These are phyloP conservation scores for Danionella cerebrum DNA, from an alignment of 2,113 vertebrate genomes.

Conservation along the genomic window DNA sequence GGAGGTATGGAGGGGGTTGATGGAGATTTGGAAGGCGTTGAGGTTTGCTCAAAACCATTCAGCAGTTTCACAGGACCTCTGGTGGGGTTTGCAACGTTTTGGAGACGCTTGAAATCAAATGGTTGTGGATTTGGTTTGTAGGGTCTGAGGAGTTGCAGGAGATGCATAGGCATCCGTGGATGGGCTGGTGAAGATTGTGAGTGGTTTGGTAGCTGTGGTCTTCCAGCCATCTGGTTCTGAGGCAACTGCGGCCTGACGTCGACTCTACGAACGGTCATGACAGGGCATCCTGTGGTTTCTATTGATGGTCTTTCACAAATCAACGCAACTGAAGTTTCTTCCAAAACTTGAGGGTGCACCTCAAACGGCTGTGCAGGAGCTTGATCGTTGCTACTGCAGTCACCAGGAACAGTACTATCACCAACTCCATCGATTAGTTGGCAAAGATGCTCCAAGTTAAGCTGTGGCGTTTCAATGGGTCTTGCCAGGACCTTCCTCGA, in stretches of 20 bases:
- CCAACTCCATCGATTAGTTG: constrained; percentile 78
- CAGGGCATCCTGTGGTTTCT: constrained; percentile 21
- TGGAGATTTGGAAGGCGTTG: neutral
- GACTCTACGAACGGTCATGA: constrained; percentile 75
- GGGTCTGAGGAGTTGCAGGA: constrained; percentile 42
- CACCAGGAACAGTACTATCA: constrained; percentile 33
- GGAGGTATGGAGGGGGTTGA: neutral
- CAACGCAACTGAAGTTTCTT: constrained; percentile 28
- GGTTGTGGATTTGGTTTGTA: constrained; percentile 38
- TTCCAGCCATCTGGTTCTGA: constrained; percentile 29
- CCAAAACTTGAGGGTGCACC: neutral
- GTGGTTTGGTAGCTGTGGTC: constrained; percentile 41
- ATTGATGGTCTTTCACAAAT: constrained; percentile 18
- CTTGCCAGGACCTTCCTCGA: constrained; percentile 45
- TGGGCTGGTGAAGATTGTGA: constrained; percentile 29
- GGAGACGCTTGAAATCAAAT: constrained; percentile 25
- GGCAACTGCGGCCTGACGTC: constrained; percentile 76
- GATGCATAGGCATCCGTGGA: neutral
- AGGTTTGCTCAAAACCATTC: neutral
- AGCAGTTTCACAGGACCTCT: constrained; percentile 8
- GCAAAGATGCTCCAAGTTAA: constrained; percentile 81
- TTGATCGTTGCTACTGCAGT: neutral
- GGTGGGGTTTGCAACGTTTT: neutral
- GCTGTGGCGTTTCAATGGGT: constrained; percentile 40
- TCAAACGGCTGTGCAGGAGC: neutral